These are phyloP conservation scores for Epizoanthus stellaris DNA, from an alignment of 92 coral and sea anemone species.

Conservation along the genomic window DNA sequence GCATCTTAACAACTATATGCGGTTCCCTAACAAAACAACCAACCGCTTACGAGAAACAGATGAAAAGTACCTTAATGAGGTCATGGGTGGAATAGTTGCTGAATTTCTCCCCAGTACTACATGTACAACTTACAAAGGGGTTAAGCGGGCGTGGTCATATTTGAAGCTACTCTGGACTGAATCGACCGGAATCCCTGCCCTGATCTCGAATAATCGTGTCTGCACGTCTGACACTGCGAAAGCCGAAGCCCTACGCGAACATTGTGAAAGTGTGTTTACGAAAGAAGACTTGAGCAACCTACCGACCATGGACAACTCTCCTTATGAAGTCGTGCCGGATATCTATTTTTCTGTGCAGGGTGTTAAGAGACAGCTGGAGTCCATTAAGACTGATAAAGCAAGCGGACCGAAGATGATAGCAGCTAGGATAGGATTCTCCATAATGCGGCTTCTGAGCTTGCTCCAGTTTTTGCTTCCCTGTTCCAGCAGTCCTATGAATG, in stretches of 20 bases:
- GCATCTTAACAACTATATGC: no score
- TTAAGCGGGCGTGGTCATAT: conserved; percentile 38
- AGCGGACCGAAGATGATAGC: conserved; percentile 23
- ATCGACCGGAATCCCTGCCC: conserved; percentile 39
- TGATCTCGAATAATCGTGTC: conserved; percentile 53
- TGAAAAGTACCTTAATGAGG: no score
- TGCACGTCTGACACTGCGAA: conserved; percentile 46
- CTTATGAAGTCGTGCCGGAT: conserved; percentile 40
- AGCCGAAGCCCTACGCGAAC: conserved; percentile 46
- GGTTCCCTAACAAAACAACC: no score
- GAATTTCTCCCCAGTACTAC: no score
- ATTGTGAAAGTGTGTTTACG: conserved; percentile 52
- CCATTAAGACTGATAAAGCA: no score
- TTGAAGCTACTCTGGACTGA: conserved; percentile 54
- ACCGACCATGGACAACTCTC: neutral
- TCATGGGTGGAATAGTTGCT: no score
- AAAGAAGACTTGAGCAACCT: conserved; percentile 18
- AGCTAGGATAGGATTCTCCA: conserved; percentile 17
- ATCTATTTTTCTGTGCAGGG: conserved; percentile 19
- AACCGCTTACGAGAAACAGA: no score
- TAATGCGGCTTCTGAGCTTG: conserved; percentile 24
- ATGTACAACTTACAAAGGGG: neutral
- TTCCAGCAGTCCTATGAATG: conserved; percentile 14
- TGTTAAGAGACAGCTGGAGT: conserved; percentile 16
- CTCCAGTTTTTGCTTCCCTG: conserved; percentile 26